Evolutionary conservation across 1,140 invertebrate genomes (phyloP), one percentile per base, ranked within the genome.

Genomic region (Varroa destructor): DNA sequence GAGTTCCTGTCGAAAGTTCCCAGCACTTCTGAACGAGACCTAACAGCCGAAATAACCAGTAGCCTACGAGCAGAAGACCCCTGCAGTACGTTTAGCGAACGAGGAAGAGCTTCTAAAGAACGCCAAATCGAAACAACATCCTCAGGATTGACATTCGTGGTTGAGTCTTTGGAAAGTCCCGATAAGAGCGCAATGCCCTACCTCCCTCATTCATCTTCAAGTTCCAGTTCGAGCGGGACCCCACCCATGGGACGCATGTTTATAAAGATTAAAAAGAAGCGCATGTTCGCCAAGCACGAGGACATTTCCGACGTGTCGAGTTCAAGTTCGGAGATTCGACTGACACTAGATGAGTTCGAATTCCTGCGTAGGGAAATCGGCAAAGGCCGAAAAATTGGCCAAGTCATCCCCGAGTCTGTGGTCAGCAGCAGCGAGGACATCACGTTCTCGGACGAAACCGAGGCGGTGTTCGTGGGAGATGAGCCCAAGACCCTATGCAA

Each of bases 401-500:
- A 67, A 8, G 40, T 67, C 14, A 67, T 67, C 36, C 61, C 61
- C 40, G 61, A 67, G 61, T 67, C 61, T 12, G 40, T 67, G 36
- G 46, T 67, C 61, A 67, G 61, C 61, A 67, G 61, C 61, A 67
- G 61, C 36, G 61, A 67, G 61, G 61, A 67, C 46, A 46, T 67
- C 37, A 67, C 61, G 61, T 67, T 67, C 8, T 67, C 61, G 61
- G 61, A 67, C 61, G 61, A 67, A 37, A 67, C 61, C 10, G 61
- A 67, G 8, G 40, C 61, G 40, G 61, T 67, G 61, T 67, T 67
- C 46, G 61, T 67, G 61, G 61, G 61, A n/a, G 61, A 67, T 8
- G 61, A 67, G 61, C 61, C 61, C 12, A 67, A 67, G 46, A 67
- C 61, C 61, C 61, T 67, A 25, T 67, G 61, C 61, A 67, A 67